A percentile compares a stretch with the other conserved stretches of the same genome.
phyloP scores from a whole-genome alignment of 37 sponge, comb jelly and placozoan species.

The Spongia lamella region DNA sequence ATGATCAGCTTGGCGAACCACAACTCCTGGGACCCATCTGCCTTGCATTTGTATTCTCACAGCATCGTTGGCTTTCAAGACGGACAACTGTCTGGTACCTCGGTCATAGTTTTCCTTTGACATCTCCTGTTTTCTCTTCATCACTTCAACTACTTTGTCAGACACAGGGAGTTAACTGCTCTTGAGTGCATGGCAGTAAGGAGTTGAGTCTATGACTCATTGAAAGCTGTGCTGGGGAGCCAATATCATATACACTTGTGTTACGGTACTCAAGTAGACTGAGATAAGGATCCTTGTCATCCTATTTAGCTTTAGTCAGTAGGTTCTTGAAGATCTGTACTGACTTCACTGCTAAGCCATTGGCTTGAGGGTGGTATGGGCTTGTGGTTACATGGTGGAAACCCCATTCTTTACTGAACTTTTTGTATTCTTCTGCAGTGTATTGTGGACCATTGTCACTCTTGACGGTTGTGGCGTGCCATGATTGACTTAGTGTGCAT shows the following conservation, averaged over 20 bases:
- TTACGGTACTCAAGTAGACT: constrained; percentile 5
- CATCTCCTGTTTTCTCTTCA: background rate
- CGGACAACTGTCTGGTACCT: background rate
- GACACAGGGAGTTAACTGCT: background rate
- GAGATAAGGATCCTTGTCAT: background rate
- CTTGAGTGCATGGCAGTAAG: background rate
- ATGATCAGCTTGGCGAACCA: background rate
- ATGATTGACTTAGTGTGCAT: no score
- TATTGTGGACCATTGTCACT: background rate
- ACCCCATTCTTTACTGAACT: no score
- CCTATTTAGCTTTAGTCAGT: background rate
- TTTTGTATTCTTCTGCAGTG: no score
- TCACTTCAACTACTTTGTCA: no score
- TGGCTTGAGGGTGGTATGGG: no score
- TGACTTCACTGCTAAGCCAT: no score
- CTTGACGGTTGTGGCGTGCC: background rate
- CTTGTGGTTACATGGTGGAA: no score
- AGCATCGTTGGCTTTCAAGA: background rate
- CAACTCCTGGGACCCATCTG: background rate
- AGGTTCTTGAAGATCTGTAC: no score
- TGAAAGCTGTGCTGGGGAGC: constrained; percentile 4
- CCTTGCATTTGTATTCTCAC: background rate
- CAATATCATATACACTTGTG: background rate
- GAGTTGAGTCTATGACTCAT: background rate
- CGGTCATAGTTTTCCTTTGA: background rate